Percentiles rank a stretch among this genome's conserved stretches.
phyloP scores from a whole-genome alignment of 2,888 invertebrate genomes.

The Coelopa pilipes region DNA sequence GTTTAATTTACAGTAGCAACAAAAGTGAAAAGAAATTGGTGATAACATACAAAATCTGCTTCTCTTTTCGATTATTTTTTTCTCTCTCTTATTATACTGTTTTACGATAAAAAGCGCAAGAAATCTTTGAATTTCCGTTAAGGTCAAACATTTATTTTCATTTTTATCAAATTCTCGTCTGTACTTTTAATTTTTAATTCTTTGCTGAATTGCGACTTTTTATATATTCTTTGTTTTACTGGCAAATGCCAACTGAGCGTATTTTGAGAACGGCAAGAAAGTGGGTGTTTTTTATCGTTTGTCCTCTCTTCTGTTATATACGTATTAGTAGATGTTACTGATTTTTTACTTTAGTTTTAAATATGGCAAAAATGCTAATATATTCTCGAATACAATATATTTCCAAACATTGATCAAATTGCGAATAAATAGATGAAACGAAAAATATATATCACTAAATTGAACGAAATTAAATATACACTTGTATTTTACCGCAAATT shows the following conservation, averaged over 20 bases:
- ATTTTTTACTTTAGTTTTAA: background rate
- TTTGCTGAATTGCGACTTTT: background rate
- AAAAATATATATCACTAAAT: background rate
- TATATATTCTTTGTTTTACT: background rate
- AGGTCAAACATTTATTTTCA: conserved; percentile 24
- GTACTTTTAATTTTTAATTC: background rate
- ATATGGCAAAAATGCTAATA: background rate
- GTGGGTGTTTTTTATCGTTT: conserved; percentile 10
- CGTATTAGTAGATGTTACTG: background rate
- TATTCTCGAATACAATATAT: background rate
- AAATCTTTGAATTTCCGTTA: conserved; percentile 36
- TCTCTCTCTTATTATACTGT: conserved; percentile 11
- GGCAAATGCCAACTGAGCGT: background rate
- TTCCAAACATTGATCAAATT: background rate
- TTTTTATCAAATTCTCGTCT: conserved; percentile 12
- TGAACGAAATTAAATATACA: background rate
- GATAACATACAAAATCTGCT: background rate
- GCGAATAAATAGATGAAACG: too few species aligned
- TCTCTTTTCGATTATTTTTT: background rate
- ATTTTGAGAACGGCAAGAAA: background rate
- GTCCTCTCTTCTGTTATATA: background rate
- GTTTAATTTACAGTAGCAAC: conserved; percentile 23
- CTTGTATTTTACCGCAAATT: background rate
- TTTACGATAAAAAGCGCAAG: conserved; percentile 22
- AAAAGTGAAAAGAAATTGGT: conserved; percentile 5